A percentile compares a stretch with the other conserved stretches of the same genome.
These are phyloP conservation scores for Rhinella marina DNA, from an alignment of 2,797 vertebrate genomes.

Conservation along the genomic window DNA sequence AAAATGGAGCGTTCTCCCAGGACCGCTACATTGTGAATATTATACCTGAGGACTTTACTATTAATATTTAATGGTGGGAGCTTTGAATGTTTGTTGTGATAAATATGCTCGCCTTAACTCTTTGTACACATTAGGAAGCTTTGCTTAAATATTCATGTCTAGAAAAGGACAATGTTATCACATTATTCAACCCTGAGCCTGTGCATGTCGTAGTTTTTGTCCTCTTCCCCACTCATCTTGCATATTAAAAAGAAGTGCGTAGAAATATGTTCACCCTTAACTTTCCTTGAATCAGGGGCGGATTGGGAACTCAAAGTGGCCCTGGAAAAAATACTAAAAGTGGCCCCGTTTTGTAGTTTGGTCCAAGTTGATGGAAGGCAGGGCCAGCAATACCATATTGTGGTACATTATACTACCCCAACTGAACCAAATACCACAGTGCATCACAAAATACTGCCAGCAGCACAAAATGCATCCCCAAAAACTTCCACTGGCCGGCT, in stretches of 20 bases:
- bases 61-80: slow-evolving; percentile 46
- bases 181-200: not conserved
- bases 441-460: too few species aligned
- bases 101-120: slow-evolving; percentile 2
- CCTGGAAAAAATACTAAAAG: too few species aligned
- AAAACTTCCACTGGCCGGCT: too few species aligned
- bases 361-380: too few species aligned
- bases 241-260: not conserved
- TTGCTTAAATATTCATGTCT: not conserved
- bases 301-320: too few species aligned
- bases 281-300: too few species aligned
- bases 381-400: too few species aligned
- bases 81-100: slow-evolving; percentile 42
- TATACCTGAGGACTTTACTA: slow-evolving; percentile 17
- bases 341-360: too few species aligned
- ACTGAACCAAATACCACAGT: too few species aligned
- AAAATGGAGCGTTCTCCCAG: slow-evolving; percentile 24
- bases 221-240: not conserved
- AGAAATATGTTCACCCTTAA: too few species aligned
- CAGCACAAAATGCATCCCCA: too few species aligned
- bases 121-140: slow-evolving; percentile 15
- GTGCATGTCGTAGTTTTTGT: not conserved
- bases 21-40: not conserved
- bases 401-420: too few species aligned
- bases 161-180: not conserved